phyloP scores from a whole-genome alignment of 2,797 vertebrate species.

The Semotilus atromaculatus region DNA sequence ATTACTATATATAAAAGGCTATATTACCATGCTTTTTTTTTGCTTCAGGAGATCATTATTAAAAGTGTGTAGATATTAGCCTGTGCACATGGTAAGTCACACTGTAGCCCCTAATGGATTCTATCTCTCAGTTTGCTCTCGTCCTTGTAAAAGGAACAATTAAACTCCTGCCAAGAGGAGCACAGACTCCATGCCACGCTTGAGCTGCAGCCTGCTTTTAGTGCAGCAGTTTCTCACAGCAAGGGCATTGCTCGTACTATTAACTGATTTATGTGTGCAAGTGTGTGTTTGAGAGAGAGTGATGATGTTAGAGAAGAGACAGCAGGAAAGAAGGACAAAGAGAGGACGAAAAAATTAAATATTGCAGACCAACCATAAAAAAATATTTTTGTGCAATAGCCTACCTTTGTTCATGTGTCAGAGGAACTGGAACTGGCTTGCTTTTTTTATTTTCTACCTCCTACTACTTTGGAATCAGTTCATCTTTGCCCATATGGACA shows the following conservation, averaged over 20 bases:
- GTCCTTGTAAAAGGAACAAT: slow-evolving; percentile 58
- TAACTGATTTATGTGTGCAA: slow-evolving; percentile 46
- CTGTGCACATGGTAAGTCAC: slow-evolving; percentile 13
- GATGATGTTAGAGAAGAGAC: slow-evolving; percentile 13
- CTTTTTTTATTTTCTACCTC: slow-evolving; percentile 4
- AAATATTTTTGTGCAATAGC: slow-evolving; percentile 15
- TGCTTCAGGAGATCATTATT: not conserved
- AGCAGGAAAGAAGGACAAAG: slow-evolving; percentile 15
- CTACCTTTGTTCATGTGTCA: not conserved
- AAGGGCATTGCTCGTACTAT: slow-evolving; percentile 57
- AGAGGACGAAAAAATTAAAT: not conserved
- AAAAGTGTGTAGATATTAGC: not conserved
- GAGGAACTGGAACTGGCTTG: not conserved
- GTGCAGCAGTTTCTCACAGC: slow-evolving; percentile 58
- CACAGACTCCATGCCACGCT: slow-evolving; percentile 42
- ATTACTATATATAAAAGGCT: not conserved
- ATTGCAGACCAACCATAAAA: not conserved
- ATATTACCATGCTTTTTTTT: not conserved
- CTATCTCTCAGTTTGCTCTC: slow-evolving; percentile 41
- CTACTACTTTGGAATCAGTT: slow-evolving; percentile 20
- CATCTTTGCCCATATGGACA: slow-evolving; percentile 31
- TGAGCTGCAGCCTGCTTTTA: slow-evolving; percentile 56
- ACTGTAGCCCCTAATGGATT: slow-evolving; percentile 35
- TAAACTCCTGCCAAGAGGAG: slow-evolving; percentile 60
- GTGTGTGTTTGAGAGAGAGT: slow-evolving; percentile 29